These are phyloP conservation scores for Tenodera sinensis DNA, from an alignment of 2,888 invertebrate species.

Conservation along the genomic window DNA sequence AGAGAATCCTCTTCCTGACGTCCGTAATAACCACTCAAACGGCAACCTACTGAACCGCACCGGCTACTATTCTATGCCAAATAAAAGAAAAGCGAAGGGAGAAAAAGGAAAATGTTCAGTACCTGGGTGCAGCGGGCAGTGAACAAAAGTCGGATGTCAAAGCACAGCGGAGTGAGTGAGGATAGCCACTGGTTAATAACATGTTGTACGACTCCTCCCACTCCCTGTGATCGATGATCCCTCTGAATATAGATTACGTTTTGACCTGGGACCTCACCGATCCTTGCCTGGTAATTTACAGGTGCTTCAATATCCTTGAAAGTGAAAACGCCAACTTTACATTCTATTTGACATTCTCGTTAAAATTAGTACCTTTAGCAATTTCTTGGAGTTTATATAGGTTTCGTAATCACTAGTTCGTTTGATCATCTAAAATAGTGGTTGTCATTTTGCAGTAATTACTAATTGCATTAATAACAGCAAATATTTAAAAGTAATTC, in stretches of 20 bases:
- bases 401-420: too few relatives aligned
- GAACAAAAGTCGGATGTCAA: background rate
- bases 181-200: background rate
- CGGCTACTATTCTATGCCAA: background rate
- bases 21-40: background rate
- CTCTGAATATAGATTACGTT: background rate
- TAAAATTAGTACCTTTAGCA: too few relatives aligned
- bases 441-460: too few relatives aligned
- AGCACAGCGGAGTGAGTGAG: background rate
- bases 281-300: background rate
- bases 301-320: too few relatives aligned
- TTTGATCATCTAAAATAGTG: too few relatives aligned
- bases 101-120: background rate
- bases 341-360: too few relatives aligned
- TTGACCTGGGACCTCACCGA: background rate
- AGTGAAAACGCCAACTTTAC: too few relatives aligned
- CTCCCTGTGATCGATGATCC: background rate
- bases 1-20: background rate
- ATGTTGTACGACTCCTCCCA: background rate
- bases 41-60: background rate
- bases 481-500: too few relatives aligned
- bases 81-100: background rate
- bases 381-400: too few relatives aligned
- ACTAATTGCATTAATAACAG: too few relatives aligned
- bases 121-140: background rate